Conservation (phyloP, 2,888 invertebrate genomes). For the Hyposoter dolosus region DNA sequence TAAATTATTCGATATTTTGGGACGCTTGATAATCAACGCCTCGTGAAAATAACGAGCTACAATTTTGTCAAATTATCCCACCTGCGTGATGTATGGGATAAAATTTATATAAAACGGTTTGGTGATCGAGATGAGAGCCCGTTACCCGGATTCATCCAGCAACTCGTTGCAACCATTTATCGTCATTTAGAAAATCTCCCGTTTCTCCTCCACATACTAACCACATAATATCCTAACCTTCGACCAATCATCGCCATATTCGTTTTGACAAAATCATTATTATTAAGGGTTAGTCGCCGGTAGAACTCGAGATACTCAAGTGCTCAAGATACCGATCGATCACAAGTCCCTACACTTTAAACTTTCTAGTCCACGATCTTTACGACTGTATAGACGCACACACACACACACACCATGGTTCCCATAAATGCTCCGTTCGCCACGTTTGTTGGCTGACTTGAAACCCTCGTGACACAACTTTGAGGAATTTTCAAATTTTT, state of each 20-base stretch:
- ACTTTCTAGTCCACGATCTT: constrained; percentile 73
- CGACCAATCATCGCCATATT: constrained; percentile 73
- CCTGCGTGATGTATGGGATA: constrained; percentile 36
- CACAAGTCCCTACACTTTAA: constrained; percentile 66
- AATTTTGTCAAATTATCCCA: constrained; percentile 49
- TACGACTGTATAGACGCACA: neutral
- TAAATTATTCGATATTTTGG: neutral
- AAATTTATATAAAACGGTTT: constrained; percentile 41
- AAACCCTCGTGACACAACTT: constrained; percentile 14
- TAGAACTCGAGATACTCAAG: too few relatives aligned
- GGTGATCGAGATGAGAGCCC: constrained; percentile 48
- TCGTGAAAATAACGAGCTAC: constrained; percentile 47
- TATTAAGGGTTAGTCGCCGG: constrained; percentile 68
- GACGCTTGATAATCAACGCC: constrained; percentile 21
- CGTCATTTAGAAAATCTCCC: constrained; percentile 63
- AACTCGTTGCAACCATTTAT: constrained; percentile 58
- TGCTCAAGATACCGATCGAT: constrained; percentile 73
- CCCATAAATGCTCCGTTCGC: neutral
- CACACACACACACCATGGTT: neutral
- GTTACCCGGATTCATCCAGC: constrained; percentile 53
- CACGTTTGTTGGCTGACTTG: constrained; percentile 15
- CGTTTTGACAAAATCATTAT: constrained; percentile 78
- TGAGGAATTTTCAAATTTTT: too few relatives aligned
- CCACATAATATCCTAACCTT: constrained; percentile 45
- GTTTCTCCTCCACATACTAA: neutral